Evolutionary conservation across 2,113 vertebrate species (phyloP).

Genomic region (Fulica atra): DNA sequence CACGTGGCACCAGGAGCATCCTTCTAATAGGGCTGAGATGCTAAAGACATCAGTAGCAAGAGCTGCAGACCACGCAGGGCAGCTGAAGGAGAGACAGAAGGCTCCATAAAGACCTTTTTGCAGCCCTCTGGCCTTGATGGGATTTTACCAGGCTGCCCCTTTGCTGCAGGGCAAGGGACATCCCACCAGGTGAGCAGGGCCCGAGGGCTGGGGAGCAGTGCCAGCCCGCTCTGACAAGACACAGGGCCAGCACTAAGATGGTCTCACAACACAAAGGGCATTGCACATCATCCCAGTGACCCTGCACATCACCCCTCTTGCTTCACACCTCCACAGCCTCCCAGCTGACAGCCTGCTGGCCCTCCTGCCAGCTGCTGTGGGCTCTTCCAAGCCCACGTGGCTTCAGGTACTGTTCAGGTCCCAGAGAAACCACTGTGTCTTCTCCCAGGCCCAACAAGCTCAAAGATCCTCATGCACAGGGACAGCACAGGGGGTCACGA

Average conservation of each 20-base stretch:
- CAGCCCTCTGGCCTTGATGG: not conserved
- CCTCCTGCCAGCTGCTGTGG: not conserved
- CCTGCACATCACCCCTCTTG: not conserved
- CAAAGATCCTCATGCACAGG: not conserved
- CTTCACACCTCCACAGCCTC: not conserved
- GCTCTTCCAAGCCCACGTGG: not conserved
- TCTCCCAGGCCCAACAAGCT: not conserved
- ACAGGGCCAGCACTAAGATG: rapidly evolving
- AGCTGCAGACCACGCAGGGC: not conserved
- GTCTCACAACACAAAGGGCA: not conserved
- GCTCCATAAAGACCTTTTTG: not conserved
- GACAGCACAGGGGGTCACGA: not conserved
- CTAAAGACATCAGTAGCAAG: rapidly evolving
- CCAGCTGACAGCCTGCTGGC: not conserved
- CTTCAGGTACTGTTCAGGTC: not conserved
- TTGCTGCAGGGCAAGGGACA: not conserved
- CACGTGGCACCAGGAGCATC: not conserved
- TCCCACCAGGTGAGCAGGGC: not conserved
- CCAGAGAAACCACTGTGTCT: not conserved
- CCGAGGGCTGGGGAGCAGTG: not conserved
- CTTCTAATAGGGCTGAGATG: not conserved
- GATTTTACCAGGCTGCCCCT: not conserved
- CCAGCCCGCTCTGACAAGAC: not conserved
- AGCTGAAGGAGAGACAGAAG: not conserved
- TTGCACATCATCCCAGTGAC: not conserved